Evolutionary conservation across 53 echinoderm and acorn worm species (phyloP).

Genomic region (Luidia sarsii): DNA sequence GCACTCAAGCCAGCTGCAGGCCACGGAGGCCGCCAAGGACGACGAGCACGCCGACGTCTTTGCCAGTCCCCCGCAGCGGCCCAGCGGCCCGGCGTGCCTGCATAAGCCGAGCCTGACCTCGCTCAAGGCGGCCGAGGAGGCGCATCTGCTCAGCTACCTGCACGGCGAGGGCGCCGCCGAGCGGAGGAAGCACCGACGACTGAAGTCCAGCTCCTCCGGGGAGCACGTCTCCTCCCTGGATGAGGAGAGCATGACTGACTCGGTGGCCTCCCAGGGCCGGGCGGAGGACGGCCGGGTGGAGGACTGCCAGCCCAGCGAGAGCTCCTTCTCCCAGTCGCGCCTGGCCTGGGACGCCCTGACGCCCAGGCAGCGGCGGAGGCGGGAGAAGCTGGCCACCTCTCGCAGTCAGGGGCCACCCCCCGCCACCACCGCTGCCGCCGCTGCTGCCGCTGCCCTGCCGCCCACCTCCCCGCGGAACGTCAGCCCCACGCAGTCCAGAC

Average conservation of each 20-base stretch:
- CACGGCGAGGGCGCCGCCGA: constrained; percentile 43
- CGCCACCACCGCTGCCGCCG: neutral
- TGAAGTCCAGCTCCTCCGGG: constrained; percentile 74
- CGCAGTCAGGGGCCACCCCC: constrained; percentile 11
- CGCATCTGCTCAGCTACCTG: constrained; percentile 36
- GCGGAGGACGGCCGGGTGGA: constrained; percentile 37
- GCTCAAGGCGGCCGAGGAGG: constrained; percentile 43
- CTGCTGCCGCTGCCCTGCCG: neutral
- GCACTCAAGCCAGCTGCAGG: constrained; percentile 35
- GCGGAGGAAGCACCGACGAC: constrained; percentile 58
- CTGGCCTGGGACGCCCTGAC: constrained; percentile 93
- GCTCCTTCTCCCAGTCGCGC: constrained; percentile 63
- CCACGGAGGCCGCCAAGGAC: constrained; percentile 25
- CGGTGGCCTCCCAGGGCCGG: constrained; percentile 68
- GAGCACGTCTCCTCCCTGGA: constrained; percentile 71
- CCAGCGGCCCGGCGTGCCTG: constrained; percentile 72
- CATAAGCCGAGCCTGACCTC: constrained; percentile 41
- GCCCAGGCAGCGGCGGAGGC: constrained; percentile 78
- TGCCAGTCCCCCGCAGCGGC: constrained; percentile 37
- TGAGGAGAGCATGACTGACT: constrained; percentile 86
- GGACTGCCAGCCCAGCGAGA: constrained; percentile 50
- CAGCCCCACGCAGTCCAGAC: constrained; percentile 5
- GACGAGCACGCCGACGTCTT: constrained; percentile 48
- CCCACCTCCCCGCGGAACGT: constrained; percentile 46
- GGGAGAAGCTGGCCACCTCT: constrained; percentile 82